Evolutionary conservation across 2,888 invertebrate species (phyloP).

Genomic region (Drosophila monieri): DNA sequence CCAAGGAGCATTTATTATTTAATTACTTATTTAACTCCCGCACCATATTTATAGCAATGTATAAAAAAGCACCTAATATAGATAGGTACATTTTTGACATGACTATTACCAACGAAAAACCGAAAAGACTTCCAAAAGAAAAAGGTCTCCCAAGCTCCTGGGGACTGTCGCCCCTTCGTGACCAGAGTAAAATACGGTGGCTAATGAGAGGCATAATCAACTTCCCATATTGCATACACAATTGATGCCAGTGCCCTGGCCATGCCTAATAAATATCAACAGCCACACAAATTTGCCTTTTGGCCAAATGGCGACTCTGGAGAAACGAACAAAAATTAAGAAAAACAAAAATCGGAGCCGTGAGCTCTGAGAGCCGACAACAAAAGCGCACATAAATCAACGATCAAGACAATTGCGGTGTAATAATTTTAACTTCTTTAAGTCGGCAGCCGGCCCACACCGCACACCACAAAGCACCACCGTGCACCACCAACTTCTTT

Average conservation of each 20-base stretch:
- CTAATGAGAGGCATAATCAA: slow-evolving; percentile 56
- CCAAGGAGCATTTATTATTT: not conserved
- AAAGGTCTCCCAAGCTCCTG: not conserved
- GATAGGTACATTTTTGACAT: no score
- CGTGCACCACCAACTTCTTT: not conserved
- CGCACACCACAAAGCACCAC: slow-evolving; percentile 31
- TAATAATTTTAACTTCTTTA: slow-evolving; percentile 78
- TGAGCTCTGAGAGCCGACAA: slow-evolving; percentile 44
- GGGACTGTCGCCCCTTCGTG: slow-evolving; percentile 31
- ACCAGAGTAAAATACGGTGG: slow-evolving; percentile 35
- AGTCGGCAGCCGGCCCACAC: slow-evolving; percentile 71
- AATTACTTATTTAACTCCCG: not conserved
- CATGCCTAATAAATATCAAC: slow-evolving; percentile 59
- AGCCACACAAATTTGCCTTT: slow-evolving; percentile 56
- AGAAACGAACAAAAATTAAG: not conserved
- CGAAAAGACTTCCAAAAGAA: not conserved
- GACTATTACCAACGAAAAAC: not conserved
- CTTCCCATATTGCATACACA: slow-evolving; percentile 45
- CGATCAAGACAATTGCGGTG: slow-evolving; percentile 78
- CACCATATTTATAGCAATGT: not conserved
- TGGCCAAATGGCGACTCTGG: slow-evolving; percentile 28
- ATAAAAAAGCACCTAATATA: not conserved
- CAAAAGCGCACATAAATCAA: slow-evolving; percentile 74
- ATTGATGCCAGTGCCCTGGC: slow-evolving; percentile 40
- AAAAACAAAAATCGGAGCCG: slow-evolving; percentile 6